phyloP scores from a whole-genome alignment of 1,140 invertebrate species.

The Eulimnadia texana region DNA sequence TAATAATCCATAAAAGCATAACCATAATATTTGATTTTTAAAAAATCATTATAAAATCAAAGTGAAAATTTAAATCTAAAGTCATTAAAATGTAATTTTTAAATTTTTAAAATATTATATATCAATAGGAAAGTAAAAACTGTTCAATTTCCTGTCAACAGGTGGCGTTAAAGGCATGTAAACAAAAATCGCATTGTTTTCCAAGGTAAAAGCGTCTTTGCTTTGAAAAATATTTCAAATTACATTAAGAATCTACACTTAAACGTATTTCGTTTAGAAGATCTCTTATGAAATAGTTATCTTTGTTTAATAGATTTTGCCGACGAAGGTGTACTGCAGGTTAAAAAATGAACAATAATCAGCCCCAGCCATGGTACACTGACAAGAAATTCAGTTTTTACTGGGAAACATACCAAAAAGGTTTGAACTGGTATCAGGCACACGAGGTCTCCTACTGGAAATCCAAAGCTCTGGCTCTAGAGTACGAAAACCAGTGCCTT shows the following conservation, averaged over 20 bases:
- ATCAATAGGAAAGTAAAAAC: no score
- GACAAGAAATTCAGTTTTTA: not conserved
- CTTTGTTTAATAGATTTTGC: no score
- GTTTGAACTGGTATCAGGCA: slow-evolving; percentile 31
- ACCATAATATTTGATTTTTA: no score
- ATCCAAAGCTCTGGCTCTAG: slow-evolving; percentile 42
- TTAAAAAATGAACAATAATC: not conserved
- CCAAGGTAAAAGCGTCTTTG: no score
- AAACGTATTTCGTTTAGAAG: no score
- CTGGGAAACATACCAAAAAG: not conserved
- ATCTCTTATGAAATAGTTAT: no score
- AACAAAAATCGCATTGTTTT: not conserved
- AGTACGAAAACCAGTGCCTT: slow-evolving; percentile 45
- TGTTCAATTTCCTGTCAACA: no score
- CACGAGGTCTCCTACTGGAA: slow-evolving; percentile 48
- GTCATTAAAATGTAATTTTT: not conserved
- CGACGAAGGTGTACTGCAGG: no score
- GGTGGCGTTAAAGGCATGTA: not conserved
- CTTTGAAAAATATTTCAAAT: not conserved
- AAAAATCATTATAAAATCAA: no score
- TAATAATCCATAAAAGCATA: not conserved
- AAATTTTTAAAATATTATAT: not conserved
- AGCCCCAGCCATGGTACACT: not conserved
- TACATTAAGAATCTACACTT: no score
- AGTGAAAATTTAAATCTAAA: not conserved